Base-by-base conservation (phyloP, 2,113 vertebrate genomes). In the Orthonyx spaldingii region DNA sequence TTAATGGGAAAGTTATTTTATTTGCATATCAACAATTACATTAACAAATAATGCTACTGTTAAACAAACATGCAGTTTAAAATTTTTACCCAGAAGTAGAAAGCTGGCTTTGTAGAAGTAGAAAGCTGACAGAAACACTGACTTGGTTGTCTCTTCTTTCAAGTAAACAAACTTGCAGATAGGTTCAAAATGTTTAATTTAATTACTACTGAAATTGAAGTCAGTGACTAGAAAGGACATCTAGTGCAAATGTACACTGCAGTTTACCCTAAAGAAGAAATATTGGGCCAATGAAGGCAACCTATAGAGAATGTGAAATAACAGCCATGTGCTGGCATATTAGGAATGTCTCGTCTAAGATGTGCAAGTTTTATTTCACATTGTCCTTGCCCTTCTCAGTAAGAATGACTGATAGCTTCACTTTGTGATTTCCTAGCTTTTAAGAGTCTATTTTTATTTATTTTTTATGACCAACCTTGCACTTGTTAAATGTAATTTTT, bases 401-500 rank as follows among this genome's bases (percentile, higher is more conserved):
- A 96, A 95, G 96, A 95, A 97, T 97, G 96, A 97, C 53, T 89
- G 93, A 97, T 97, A 84, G 70, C 93, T 91, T 95, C 96, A 95
- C 89, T 97, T 96, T 64, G 39, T 94, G 95, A 95, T 97, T 97
- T 91, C 91, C 94, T 88, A 78, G 97, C 95, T 97, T 98, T 98
- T 97, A 97, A 89, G 96, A 88, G 76, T 97, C 87, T 97, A 96
- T 96, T 97, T 97, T 97, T 97, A 97, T 98, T 97, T 96, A 95
- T 98, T 97, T 98, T 98, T 98, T 98, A 98, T 98, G 94, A 90
- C 94, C 91, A 97, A 95, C 86, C 91, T 95, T 93, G 94, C 81
- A 95, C 89, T 96, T 94, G 96, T 97, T 98, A 97, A 97, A 72
- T 97, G 94, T 97, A 97, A 98, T 97, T 98, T 98, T 98, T 94